Percentiles rank a stretch among this genome's conserved stretches.
Conservation (phyloP, 1,140 invertebrate species). For the Papilio glaucus region DNA sequence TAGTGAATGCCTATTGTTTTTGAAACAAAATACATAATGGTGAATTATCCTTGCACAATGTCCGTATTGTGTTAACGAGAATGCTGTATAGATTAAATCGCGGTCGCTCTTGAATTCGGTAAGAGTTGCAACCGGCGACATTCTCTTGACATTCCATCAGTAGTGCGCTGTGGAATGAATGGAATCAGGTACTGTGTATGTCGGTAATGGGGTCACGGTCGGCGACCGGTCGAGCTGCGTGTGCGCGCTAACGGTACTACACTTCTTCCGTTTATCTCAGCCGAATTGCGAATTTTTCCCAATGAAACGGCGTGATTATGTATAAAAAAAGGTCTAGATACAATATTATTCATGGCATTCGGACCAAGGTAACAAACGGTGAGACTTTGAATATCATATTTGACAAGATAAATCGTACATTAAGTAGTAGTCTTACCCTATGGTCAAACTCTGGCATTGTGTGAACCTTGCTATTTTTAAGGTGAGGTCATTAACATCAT, state of each 20-base stretch:
- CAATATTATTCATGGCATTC: too few relatives aligned
- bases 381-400: too few relatives aligned
- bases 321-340: not conserved
- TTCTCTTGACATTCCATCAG: conserved; percentile 66
- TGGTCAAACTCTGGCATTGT: too few relatives aligned
- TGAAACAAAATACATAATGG: not conserved
- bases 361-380: too few relatives aligned
- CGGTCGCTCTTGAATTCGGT: conserved; percentile 22
- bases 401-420: too few relatives aligned
- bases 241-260: conserved; percentile 64
- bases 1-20: not conserved
- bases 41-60: not conserved
- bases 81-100: conserved; percentile 1
- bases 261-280: conserved; percentile 49
- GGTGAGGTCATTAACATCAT: too few relatives aligned
- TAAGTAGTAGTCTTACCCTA: too few relatives aligned
- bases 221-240: conserved; percentile 63
- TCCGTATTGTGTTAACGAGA: not conserved
- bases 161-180: conserved; percentile 54
- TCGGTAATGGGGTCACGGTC: conserved; percentile 76
- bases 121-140: conserved; percentile 39
- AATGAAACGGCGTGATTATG: not conserved
- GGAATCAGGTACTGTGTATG: conserved; percentile 55
- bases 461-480: too few relatives aligned
- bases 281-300: conserved; percentile 23